Conservation (phyloP, 2,113 vertebrate genomes). For the Odocoileus virginianus region DNA sequence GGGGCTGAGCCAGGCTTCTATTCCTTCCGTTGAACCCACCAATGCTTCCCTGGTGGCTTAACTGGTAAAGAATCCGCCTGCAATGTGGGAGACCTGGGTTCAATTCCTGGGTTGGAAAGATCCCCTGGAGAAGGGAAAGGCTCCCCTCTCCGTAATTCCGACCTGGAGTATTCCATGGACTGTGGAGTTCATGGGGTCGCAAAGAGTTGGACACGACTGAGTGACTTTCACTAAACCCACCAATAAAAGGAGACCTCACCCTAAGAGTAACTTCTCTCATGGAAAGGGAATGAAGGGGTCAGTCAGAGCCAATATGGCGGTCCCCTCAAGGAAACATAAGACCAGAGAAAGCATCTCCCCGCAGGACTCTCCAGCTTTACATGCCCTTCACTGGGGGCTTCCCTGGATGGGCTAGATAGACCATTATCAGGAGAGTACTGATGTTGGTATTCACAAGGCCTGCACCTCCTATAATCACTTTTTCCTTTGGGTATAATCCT, state of each 20-base stretch:
- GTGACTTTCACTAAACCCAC: background rate
- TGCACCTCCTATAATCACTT: background rate
- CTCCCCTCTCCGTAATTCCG: background rate
- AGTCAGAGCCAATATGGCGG: no score
- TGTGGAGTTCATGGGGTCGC: background rate
- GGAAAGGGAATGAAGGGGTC: background rate
- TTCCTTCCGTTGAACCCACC: background rate
- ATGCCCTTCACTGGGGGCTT: background rate
- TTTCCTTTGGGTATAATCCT: background rate
- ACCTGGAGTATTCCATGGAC: background rate
- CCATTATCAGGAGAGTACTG: background rate
- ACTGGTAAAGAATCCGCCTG: background rate
- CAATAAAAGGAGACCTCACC: background rate
- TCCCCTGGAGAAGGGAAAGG: background rate
- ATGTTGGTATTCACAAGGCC: background rate
- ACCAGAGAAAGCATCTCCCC: background rate
- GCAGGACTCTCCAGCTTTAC: rapidly evolving
- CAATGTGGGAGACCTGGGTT: background rate
- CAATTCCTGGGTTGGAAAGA: background rate
- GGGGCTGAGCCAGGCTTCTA: background rate
- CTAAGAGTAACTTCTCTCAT: background rate
- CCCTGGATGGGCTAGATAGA: background rate
- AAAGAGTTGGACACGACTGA: background rate
- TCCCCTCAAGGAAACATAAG: background rate
- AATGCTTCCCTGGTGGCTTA: background rate